Conservation (phyloP, 1,140 invertebrate species). For the Drosophila gunungcola region DNA sequence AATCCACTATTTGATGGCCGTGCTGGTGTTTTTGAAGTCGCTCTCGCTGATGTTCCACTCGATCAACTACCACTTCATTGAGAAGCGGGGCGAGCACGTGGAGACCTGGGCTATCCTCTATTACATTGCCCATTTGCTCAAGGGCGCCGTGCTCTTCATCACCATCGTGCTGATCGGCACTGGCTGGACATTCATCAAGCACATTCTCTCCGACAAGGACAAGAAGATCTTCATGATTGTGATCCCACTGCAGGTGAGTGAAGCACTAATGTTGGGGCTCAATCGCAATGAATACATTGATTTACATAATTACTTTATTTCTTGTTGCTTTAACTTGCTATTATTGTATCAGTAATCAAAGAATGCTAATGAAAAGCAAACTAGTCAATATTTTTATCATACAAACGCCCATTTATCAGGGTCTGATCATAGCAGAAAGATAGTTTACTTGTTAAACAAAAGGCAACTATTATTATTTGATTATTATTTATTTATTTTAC, state of each 20-base stretch:
- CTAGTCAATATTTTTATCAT: not conserved
- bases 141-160: conserved; percentile 97
- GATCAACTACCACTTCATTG: conserved; percentile 98
- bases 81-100: conserved; percentile 96
- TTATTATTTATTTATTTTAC: too few relatives aligned
- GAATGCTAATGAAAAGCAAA: not conserved
- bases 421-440: not conserved
- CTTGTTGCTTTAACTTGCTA: too few relatives aligned
- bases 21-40: conserved; percentile 96
- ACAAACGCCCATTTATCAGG: not conserved
- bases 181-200: conserved; percentile 99
- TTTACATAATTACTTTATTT: too few relatives aligned
- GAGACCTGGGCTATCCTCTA: conserved; percentile 98
- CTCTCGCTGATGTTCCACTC: conserved; percentile 97
- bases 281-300: too few relatives aligned
- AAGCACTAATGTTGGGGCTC: too few relatives aligned
- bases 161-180: conserved; percentile 98
- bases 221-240: conserved; percentile 99
- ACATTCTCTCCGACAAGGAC: conserved; percentile 97
- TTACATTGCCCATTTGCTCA: conserved; percentile 98
- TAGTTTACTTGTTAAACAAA: not conserved
- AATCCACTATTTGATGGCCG: conserved; percentile 98
- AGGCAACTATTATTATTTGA: too few relatives aligned
- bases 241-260: conserved; percentile 95
- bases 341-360: not conserved